Conservation (phyloP, 2,113 vertebrate species). For the Cebidichthys violaceus region DNA sequence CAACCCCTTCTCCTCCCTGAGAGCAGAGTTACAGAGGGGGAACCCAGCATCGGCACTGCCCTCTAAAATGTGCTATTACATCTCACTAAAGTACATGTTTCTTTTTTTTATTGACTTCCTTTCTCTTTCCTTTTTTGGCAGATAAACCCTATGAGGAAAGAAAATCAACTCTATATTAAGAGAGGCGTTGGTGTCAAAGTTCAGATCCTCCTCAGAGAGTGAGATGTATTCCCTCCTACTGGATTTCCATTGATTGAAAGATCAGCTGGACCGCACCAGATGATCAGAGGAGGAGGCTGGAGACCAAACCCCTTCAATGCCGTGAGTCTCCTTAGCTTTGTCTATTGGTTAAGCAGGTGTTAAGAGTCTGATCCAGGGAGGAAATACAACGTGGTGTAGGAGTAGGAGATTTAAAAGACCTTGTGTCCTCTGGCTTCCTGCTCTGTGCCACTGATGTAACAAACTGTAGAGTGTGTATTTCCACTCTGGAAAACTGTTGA, state of each 20-base stretch:
- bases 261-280: slow-evolving; percentile 42
- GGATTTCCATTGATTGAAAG: slow-evolving; percentile 30
- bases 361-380: slow-evolving; percentile 33
- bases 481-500: slow-evolving; percentile 48
- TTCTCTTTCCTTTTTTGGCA: slow-evolving; percentile 15
- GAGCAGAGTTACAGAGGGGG: slow-evolving; percentile 77
- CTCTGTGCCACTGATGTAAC: slow-evolving; percentile 39
- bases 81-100: background rate
- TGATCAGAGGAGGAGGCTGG: slow-evolving; percentile 26
- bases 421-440: slow-evolving; percentile 71
- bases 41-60: slow-evolving; percentile 44
- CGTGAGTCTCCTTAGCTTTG: background rate
- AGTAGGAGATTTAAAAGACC: slow-evolving; percentile 59
- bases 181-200: background rate
- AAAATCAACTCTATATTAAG: background rate
- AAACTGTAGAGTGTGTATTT: slow-evolving; percentile 58
- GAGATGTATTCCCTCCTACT: slow-evolving; percentile 21
- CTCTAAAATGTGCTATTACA: slow-evolving; percentile 30
- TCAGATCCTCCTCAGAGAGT: slow-evolving; percentile 24
- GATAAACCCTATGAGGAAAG: background rate
- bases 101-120: slow-evolving; percentile 11
- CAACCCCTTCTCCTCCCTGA: slow-evolving; percentile 73
- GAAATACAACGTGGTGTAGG: slow-evolving; percentile 55
- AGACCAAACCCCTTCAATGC: slow-evolving; percentile 6
- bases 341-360: slow-evolving; percentile 60